These are phyloP conservation scores for Psammodynastes pulverulentus DNA, from an alignment of 2,113 vertebrate species.

Conservation along the genomic window DNA sequence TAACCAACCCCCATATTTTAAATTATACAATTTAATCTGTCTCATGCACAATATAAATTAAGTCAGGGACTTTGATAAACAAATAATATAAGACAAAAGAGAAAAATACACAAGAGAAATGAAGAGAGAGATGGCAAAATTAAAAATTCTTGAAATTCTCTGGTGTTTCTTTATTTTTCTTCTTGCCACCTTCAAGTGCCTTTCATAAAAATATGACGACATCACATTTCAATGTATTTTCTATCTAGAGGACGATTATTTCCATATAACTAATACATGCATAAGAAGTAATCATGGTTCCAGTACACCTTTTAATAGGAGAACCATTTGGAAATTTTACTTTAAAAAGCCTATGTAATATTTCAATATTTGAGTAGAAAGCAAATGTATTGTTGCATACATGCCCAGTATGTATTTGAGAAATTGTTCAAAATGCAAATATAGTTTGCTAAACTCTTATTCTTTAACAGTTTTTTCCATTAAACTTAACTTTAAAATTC, in stretches of 20 bases:
- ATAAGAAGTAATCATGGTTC: not conserved
- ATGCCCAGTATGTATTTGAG: not conserved
- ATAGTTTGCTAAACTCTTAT: not conserved
- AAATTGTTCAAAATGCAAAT: conserved; percentile 9
- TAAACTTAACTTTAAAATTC: not conserved
- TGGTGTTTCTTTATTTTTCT: not conserved
- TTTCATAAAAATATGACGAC: not conserved
- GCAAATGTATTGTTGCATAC: not conserved
- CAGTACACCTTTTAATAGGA: not conserved
- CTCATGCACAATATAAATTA: not conserved
- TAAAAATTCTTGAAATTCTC: not conserved
- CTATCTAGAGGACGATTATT: not conserved
- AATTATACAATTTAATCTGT: not conserved
- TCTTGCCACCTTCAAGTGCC: not conserved
- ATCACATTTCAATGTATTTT: not conserved
- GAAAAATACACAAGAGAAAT: not conserved
- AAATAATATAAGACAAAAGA: not conserved
- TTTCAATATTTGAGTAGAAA: not conserved
- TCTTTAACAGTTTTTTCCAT: conserved; percentile 18
- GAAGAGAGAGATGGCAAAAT: not conserved
- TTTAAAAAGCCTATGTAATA: rapidly evolving
- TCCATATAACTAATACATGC: not conserved
- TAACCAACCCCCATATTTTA: not conserved
- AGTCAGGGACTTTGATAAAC: not conserved
- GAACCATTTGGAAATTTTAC: not conserved